These are phyloP conservation scores for Chauna torquata DNA, from an alignment of 2,113 vertebrate species.

Conservation along the genomic window DNA sequence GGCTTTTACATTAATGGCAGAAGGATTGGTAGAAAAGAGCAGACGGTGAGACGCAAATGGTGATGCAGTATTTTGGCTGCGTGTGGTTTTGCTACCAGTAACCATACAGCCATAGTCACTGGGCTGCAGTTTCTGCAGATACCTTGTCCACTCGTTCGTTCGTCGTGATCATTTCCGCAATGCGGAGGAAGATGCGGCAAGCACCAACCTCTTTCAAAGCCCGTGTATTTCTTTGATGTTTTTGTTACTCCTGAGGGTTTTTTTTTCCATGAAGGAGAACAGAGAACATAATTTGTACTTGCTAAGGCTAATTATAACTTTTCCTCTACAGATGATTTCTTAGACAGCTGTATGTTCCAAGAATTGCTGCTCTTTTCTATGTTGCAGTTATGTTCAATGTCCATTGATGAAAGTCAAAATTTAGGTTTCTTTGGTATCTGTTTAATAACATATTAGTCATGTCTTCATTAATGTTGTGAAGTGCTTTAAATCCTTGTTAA, in stretches of 20 bases:
- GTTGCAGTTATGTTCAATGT: rapidly evolving
- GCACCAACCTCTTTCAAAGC: constrained; percentile 29
- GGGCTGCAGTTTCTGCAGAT: background rate
- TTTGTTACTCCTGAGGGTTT: constrained; percentile 15
- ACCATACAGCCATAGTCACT: rapidly evolving
- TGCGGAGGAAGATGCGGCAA: constrained; percentile 48
- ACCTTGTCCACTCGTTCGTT: background rate
- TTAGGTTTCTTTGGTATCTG: background rate
- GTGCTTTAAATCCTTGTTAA: background rate
- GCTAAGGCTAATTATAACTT: background rate
- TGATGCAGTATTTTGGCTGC: background rate
- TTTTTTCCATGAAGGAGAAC: background rate
- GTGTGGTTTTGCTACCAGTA: background rate
- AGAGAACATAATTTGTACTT: background rate
- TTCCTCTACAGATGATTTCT: background rate
- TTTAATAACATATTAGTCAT: background rate
- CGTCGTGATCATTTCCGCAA: background rate
- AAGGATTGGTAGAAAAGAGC: background rate
- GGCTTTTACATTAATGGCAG: background rate
- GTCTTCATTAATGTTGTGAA: background rate
- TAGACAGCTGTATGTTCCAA: background rate
- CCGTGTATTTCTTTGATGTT: constrained; percentile 6
- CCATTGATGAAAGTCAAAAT: background rate
- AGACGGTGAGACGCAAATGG: background rate
- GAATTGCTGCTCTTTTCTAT: background rate